Evolutionary conservation across 2,888 invertebrate species (phyloP).

Genomic region (Pyrochroa serraticornis): DNA sequence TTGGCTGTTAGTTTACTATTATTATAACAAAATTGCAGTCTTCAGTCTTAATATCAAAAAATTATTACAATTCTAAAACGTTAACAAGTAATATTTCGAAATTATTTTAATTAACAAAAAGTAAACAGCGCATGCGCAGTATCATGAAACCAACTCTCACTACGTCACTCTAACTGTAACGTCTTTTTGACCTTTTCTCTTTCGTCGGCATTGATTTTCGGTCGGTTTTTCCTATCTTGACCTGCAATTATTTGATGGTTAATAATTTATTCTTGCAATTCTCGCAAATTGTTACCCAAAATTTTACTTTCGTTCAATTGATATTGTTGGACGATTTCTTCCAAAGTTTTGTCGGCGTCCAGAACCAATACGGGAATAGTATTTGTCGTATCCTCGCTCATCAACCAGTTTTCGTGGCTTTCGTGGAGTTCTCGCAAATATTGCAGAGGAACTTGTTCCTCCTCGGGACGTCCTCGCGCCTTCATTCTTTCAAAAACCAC

Average conservation of each 20-base stretch:
- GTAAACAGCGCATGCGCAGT: too few species aligned
- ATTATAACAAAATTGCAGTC: too few species aligned
- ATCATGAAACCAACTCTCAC: too few species aligned
- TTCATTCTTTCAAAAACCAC: conserved; percentile 75
- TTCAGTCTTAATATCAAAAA: too few species aligned
- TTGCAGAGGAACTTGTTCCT: conserved; percentile 78
- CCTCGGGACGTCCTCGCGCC: conserved; percentile 79
- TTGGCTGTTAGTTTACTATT: too few species aligned
- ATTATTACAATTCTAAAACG: too few species aligned
- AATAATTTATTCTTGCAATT: conserved; percentile 1
- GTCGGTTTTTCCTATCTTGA: conserved; percentile 38
- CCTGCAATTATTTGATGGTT: conserved; percentile 33
- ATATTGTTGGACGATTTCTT: conserved; percentile 70
- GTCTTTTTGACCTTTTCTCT: conserved; percentile 44
- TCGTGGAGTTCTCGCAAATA: conserved; percentile 81
- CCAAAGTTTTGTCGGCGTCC: conserved; percentile 70
- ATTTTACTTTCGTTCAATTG: conserved; percentile 65
- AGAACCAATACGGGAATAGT: conserved; percentile 65
- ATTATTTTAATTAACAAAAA: too few species aligned
- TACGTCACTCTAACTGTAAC: conserved; percentile 33
- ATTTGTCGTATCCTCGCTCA: conserved; percentile 55
- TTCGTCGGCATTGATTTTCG: conserved; percentile 34
- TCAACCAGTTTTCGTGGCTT: conserved; percentile 75
- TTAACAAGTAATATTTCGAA: too few species aligned
- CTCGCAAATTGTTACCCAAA: conserved; percentile 45